phyloP scores from a whole-genome alignment of 2,797 vertebrate species.

The Falco naumanni region DNA sequence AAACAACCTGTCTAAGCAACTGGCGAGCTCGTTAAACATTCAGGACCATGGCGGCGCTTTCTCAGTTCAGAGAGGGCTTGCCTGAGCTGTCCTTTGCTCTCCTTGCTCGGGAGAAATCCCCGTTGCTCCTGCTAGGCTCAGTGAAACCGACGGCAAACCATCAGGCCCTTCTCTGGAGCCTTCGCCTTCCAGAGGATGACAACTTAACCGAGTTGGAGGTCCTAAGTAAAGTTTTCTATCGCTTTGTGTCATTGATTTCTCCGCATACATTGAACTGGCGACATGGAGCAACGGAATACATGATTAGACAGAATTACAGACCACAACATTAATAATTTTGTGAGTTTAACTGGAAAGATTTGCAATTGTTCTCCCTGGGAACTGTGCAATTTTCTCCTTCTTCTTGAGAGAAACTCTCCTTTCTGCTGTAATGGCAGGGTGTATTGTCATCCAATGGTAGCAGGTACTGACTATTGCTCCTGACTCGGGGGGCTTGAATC shows the following conservation, averaged over 20 bases:
- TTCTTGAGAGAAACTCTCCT: not conserved
- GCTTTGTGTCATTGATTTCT: not conserved
- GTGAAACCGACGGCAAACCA: not conserved
- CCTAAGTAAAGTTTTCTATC: not conserved
- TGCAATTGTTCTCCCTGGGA: not conserved
- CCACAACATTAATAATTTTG: not conserved
- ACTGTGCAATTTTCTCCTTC: not conserved
- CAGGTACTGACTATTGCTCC: not conserved
- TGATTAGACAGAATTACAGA: conserved; percentile 15
- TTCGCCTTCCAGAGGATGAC: not conserved
- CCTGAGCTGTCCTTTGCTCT: not conserved
- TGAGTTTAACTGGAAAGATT: not conserved
- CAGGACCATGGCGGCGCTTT: accelerated
- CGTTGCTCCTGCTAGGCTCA: not conserved
- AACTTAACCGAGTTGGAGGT: not conserved
- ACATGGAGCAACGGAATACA: not conserved
- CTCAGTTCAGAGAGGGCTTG: not conserved
- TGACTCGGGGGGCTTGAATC: not conserved
- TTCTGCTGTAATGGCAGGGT: not conserved
- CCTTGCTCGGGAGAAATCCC: not conserved
- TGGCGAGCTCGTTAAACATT: not conserved
- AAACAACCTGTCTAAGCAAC: not conserved
- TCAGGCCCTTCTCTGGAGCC: not conserved
- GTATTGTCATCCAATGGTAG: not conserved
- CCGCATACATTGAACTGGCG: not conserved